Evolutionary conservation across 2,888 invertebrate species (phyloP).

Genomic region (Drosophila prostipennis): DNA sequence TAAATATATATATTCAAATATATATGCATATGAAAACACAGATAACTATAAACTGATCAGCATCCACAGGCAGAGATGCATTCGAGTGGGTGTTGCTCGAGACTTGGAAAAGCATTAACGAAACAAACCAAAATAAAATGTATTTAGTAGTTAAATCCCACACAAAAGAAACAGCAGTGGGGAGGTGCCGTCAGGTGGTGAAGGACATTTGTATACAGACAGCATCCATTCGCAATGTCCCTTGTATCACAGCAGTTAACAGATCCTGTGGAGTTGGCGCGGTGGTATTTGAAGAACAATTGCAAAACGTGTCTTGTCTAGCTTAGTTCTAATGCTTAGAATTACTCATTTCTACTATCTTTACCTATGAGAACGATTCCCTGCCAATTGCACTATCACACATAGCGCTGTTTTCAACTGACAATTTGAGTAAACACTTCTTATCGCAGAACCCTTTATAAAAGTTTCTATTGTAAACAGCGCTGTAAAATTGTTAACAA

Average conservation of each 20-base stretch:
- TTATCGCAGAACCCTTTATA: background rate
- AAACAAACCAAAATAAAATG: constrained; percentile 71
- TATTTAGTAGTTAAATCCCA: constrained; percentile 52
- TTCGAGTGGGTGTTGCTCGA: constrained; percentile 47
- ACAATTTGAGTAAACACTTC: constrained; percentile 5
- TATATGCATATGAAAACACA: constrained; percentile 56
- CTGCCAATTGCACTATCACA: constrained; percentile 29
- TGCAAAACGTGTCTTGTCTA: constrained; percentile 21
- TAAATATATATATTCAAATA: constrained; percentile 45
- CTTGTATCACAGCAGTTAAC: constrained; percentile 38
- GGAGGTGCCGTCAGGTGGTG: constrained; percentile 42
- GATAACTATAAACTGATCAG: constrained; percentile 43
- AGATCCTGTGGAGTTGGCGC: constrained; percentile 61
- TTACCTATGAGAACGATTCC: background rate
- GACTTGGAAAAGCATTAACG: constrained; percentile 53
- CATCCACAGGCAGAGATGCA: constrained; percentile 18
- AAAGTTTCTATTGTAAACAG: constrained; percentile 8
- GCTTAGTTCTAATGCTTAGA: constrained; percentile 14
- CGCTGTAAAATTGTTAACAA: constrained; percentile 19
- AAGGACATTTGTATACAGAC: constrained; percentile 38
- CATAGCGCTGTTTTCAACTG: constrained; percentile 18
- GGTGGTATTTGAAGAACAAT: constrained; percentile 57
- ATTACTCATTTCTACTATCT: constrained; percentile 6
- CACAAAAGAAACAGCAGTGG: constrained; percentile 11
- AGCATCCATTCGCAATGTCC: constrained; percentile 7